Evolutionary conservation across 2,113 vertebrate species (phyloP).

Genomic region (Scomber japonicus): DNA sequence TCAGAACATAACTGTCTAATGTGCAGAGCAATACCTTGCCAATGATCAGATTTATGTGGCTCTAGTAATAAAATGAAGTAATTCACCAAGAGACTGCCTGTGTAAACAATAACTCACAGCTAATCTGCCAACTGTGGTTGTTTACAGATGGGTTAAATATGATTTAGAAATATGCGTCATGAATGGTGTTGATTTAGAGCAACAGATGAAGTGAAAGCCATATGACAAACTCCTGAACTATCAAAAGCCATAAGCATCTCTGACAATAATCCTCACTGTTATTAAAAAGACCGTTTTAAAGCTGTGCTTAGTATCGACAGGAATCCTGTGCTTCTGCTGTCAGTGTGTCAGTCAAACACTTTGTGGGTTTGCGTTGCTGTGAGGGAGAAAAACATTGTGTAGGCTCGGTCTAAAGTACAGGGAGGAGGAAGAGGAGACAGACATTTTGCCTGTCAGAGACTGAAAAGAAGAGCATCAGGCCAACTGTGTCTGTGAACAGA

Average conservation of each 20-base stretch:
- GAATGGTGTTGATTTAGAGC: conserved; percentile 36
- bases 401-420: conserved; percentile 55
- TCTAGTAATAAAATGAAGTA: conserved; percentile 16
- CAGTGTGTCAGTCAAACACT: conserved; percentile 50
- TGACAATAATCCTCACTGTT: conserved; percentile 33
- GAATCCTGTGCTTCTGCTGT: conserved; percentile 61
- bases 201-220: conserved; percentile 75
- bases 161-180: conserved; percentile 38
- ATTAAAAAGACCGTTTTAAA: conserved; percentile 1
- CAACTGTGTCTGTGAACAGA: conserved; percentile 54
- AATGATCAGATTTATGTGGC: background rate
- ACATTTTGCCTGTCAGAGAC: conserved; percentile 67
- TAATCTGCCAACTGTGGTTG: conserved; percentile 11
- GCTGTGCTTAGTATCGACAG: conserved; percentile 49
- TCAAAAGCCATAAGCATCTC: conserved; percentile 66
- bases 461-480: conserved; percentile 63
- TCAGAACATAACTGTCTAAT: conserved; percentile 13
- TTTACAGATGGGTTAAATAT: conserved; percentile 34
- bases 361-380: conserved; percentile 38
- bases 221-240: conserved; percentile 48
- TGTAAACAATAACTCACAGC: conserved; percentile 38
- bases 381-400: conserved; percentile 47
- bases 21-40: conserved; percentile 60
- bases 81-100: conserved; percentile 5
- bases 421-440: conserved; percentile 59